Evolutionary conservation across 2,113 vertebrate species (phyloP).

Genomic region (Mesitornis unicolor): DNA sequence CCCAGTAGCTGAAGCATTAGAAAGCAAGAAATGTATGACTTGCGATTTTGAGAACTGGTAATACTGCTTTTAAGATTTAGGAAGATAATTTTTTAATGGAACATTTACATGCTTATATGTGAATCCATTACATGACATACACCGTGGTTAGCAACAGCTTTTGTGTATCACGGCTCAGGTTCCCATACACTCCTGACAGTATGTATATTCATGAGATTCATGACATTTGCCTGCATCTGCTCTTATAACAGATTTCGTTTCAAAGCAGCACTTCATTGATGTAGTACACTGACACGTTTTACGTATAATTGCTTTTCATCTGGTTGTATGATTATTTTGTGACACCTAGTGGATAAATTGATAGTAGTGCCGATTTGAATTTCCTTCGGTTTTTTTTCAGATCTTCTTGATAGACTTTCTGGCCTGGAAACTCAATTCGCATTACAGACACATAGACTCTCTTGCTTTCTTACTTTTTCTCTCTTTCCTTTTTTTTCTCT

Average conservation of each 20-base stretch:
- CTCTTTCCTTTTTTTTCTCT: background rate
- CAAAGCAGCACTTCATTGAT: constrained; percentile 47
- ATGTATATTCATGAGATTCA: constrained; percentile 55
- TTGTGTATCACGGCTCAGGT: constrained; percentile 40
- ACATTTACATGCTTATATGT: background rate
- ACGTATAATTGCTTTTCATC: constrained; percentile 15
- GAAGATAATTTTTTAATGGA: background rate
- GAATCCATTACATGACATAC: background rate
- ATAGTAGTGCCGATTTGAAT: background rate
- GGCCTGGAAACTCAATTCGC: background rate
- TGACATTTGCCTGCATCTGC: constrained; percentile 63
- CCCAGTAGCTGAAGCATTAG: background rate
- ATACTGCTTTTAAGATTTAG: background rate
- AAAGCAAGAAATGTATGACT: background rate
- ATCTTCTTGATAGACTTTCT: background rate
- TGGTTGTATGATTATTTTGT: constrained; percentile 49
- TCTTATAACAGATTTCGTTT: constrained; percentile 16
- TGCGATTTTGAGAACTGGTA: background rate
- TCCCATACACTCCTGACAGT: constrained; percentile 36
- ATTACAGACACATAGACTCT: background rate
- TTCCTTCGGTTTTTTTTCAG: background rate
- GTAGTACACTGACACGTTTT: background rate
- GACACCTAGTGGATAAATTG: constrained; percentile 68
- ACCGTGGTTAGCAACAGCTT: constrained; percentile 33
- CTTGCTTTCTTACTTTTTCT: background rate